A percentile compares a stretch with the other conserved stretches of the same genome.
phyloP scores from a whole-genome alignment of 2,888 invertebrate species.

The Chloroclystis v-ata region DNA sequence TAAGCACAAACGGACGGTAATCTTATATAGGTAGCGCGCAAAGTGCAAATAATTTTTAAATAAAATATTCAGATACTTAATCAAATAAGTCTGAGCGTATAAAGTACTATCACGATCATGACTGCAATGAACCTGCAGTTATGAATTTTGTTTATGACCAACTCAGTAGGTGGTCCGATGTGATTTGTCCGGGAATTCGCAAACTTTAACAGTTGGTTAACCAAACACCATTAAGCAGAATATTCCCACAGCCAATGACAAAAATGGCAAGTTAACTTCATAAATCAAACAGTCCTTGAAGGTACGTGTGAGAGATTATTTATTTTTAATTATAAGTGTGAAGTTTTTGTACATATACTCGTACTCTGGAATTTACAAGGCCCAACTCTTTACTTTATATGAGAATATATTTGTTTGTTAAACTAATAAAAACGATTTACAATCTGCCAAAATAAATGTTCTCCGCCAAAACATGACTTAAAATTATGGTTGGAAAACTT shows the following conservation, averaged over 20 bases:
- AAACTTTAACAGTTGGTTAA: constrained; percentile 62
- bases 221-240: constrained; percentile 59
- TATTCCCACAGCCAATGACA: constrained; percentile 27
- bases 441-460: no score
- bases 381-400: no score
- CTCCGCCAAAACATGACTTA: no score
- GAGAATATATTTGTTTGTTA: no score
- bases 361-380: no score
- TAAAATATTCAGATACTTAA: no score
- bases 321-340: no score
- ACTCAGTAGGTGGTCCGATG: constrained; percentile 64
- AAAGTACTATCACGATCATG: constrained; percentile 19
- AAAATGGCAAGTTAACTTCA: constrained; percentile 5
- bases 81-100: constrained; percentile 1
- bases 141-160: constrained; percentile 68
- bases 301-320: neutral
- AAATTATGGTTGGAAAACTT: no score
- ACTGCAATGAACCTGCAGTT: constrained; percentile 28
- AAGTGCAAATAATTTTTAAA: no score
- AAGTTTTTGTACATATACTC: neutral
- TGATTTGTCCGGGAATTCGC: constrained; percentile 65
- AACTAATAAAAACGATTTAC: no score
- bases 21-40: no score
- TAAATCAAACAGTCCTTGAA: constrained; percentile 1
- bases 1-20: no score